Base-by-base conservation (phyloP, 2,113 vertebrate species). In the Lagopus leucura region DNA sequence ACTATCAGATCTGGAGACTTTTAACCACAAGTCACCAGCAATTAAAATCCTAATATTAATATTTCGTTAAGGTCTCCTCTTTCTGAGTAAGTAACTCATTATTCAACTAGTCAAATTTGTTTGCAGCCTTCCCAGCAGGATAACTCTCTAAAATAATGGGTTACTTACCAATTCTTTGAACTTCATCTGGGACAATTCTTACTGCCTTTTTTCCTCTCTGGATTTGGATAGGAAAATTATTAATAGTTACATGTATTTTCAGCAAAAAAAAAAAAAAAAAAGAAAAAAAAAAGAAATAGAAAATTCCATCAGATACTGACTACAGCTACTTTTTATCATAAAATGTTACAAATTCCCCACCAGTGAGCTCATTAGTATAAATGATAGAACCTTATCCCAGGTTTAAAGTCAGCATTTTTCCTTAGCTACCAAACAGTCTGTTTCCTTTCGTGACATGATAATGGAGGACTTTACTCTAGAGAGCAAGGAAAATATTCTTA, bases 331-430 rank as follows among this genome's bases (percentile, higher is more conserved):
- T 94, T 86, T 88, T 82, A 88, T 94, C 60, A 86, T 86, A 95
- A 95, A 86, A 79, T 65, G 75, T 92, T 94, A 91, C 86, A 63
- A 88, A 92, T 76, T 94, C 48, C 70, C 54, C 94, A 94, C 94
- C 48, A 93, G 94, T 86, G 91, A 95, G 90, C 88, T 97, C 90
- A 88, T 95, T 97, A 97, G 82, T 75, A 45, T 96, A 97, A 94
- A 94, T 93, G 65, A 95, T 95, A 88, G 92, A 86, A 73, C 43
- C 82, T 94, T 86, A 86, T 80, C 83, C 88, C 82, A 84, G 82
- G 77, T 92, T 91, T 90, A 65, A 93, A 91, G 80, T 95, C 95
- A 97, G 94, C 93, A 93, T 66, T 90, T 96, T 93, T 94, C 80
- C 76, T 90, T 63, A 75, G 85, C 27, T 94, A 90, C 76, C 57